Evolutionary conservation across 1,140 invertebrate genomes (phyloP).

Genomic region (Musca domestica): DNA sequence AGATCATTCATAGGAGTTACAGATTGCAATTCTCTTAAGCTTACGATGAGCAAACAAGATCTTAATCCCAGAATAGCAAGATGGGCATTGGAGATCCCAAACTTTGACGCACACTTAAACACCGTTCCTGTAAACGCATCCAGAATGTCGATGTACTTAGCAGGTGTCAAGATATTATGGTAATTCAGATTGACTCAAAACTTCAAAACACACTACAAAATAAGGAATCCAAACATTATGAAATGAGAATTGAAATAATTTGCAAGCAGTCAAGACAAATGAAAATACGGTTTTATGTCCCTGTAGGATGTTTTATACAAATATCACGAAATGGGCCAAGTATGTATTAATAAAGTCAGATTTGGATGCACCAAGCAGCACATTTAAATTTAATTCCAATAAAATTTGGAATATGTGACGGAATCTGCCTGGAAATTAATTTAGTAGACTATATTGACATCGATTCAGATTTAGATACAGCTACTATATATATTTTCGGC

Average conservation of each 20-base stretch:
- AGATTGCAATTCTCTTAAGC: slow-evolving; percentile 47
- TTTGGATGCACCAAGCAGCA: no score
- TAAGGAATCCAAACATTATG: slow-evolving; percentile 23
- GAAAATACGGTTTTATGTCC: slow-evolving; percentile 38
- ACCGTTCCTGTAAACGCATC: slow-evolving; percentile 35
- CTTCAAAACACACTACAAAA: slow-evolving; percentile 17
- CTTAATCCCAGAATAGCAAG: no score
- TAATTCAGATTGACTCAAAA: background rate
- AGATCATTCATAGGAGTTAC: slow-evolving; percentile 53
- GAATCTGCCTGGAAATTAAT: no score
- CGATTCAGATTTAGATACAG: no score
- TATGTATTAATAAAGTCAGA: slow-evolving; percentile 34
- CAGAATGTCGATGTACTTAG: slow-evolving; percentile 44
- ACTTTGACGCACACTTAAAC: slow-evolving; percentile 46
- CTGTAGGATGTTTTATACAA: slow-evolving; percentile 28
- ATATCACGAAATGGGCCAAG: slow-evolving; percentile 37
- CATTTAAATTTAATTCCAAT: no score
- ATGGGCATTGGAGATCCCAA: slow-evolving; percentile 43
- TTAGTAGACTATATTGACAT: no score
- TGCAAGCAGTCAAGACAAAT: slow-evolving; percentile 21
- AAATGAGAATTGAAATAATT: slow-evolving; percentile 24
- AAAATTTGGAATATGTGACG: no score
- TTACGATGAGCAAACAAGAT: no score
- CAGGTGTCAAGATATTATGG: slow-evolving; percentile 25
- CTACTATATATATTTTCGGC: no score